Evolutionary conservation across 2,888 invertebrate species (phyloP), one percentile per base, ranked within the genome.

Genomic region (Watsonalla cultraria): DNA sequence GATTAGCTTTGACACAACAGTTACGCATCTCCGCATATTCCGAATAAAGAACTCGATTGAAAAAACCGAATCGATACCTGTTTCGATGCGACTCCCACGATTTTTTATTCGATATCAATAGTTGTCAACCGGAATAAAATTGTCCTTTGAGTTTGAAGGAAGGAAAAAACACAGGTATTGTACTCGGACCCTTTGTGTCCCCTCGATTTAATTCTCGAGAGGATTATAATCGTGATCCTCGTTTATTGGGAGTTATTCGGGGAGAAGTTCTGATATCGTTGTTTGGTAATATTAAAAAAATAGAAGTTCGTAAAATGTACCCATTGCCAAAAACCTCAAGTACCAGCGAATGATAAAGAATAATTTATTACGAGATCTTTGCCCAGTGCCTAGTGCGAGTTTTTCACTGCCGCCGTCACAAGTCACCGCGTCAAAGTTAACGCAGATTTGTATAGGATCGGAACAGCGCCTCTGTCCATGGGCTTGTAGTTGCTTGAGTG

Each of bases 141-240:
- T 24, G 24, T 71, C 54, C 56, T 58, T 60, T 59, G 57, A 59
- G 56, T 56, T 66, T 51, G 49, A 34, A 37, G 5, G 33, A 55
- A 57, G 58, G 62, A 64, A 61, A 66, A 69, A 75, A 68, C 42
- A 59, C 47, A 50, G 59, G 70, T 68, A 59, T 73, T 59, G 56
- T 64, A 50, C 45, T 6, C n/a, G 42, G 35, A 53, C 55, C 68
- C 73, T 80, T 80, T 80, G 75, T 82, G 66, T 71, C 66, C 54
- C 51, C 54, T 57, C 65, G 72, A 74, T 76, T 74, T 74, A 62
- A 69, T 66, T 72, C 62, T 75, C 62, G 69, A 82, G 84, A 81
- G 84, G 83, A 82, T 86, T 84, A 82, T 66, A 68, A 70, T 70
- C 67, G 70, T 57, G 70, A 70, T 61, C 71, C 64, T 63, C 55